A percentile compares a stretch with the other conserved stretches of the same genome.
Evolutionary conservation across 2,113 vertebrate genomes (phyloP).

Genomic region (Gopherus evgoodei): DNA sequence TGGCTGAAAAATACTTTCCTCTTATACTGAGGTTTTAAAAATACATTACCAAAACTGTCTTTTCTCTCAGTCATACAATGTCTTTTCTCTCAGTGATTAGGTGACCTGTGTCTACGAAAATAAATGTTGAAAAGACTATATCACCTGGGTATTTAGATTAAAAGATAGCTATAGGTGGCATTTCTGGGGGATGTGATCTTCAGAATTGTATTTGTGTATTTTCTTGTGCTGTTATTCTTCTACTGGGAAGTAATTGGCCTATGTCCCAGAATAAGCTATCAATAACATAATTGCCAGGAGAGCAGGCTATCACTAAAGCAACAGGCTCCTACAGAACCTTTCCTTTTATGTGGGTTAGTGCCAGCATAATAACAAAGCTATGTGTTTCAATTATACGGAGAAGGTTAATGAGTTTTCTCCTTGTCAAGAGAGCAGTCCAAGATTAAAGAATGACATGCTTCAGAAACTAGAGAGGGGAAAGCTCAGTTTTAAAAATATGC

Average conservation of each 20-base stretch:
- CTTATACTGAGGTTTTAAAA: neutral
- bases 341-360: neutral
- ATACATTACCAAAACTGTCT: neutral
- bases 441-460: conserved; percentile 44
- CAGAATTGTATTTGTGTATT: neutral
- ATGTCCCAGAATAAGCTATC: conserved; percentile 56
- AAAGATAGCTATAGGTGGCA: neutral
- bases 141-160: neutral
- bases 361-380: conserved; percentile 25
- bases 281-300: conserved; percentile 34
- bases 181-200: neutral
- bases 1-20: neutral
- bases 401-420: conserved; percentile 29
- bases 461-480: conserved; percentile 32
- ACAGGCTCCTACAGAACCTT: neutral
- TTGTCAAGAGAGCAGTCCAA: conserved; percentile 41
- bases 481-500: conserved; percentile 44
- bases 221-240: conserved; percentile 35
- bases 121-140: neutral
- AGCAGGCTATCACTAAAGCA: neutral
- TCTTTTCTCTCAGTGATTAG: neutral
- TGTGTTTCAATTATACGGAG: conserved; percentile 31
- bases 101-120: neutral
- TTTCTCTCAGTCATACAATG: neutral
- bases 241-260: conserved; percentile 48